Conservation (phyloP, 2,888 invertebrate species). For the Asteroscopus sphinx region DNA sequence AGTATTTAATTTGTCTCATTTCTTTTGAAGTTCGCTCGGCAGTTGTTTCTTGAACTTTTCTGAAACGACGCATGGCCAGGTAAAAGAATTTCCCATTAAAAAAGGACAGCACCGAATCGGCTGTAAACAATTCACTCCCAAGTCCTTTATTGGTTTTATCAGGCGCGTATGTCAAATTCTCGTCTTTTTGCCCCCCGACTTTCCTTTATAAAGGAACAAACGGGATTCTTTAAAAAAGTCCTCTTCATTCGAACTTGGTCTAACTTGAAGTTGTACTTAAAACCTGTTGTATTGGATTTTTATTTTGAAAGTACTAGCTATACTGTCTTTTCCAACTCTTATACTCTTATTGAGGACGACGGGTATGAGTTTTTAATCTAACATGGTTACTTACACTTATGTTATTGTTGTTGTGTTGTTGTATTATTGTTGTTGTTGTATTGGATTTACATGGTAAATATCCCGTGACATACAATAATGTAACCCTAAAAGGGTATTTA, state of each 20-base stretch:
- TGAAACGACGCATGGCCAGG: slow-evolving; percentile 70
- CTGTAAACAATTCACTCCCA: slow-evolving; percentile 78
- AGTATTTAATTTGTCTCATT: slow-evolving; percentile 80
- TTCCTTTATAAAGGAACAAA: slow-evolving; percentile 51
- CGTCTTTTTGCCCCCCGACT: slow-evolving; percentile 43
- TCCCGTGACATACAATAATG: too few relatives aligned
- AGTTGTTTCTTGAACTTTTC: slow-evolving; percentile 75
- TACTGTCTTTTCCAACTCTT: slow-evolving; percentile 29
- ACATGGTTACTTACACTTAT: too few relatives aligned
- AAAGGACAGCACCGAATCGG: slow-evolving; percentile 81
- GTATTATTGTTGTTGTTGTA: too few relatives aligned
- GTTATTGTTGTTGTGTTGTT: too few relatives aligned
- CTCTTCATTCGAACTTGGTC: slow-evolving; percentile 54
- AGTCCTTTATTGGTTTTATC: slow-evolving; percentile 83
- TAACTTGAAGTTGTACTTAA: slow-evolving; percentile 35
- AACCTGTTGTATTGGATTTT: slow-evolving; percentile 46
- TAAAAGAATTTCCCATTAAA: slow-evolving; percentile 84
- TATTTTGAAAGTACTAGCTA: slow-evolving; percentile 34
- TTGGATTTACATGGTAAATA: too few relatives aligned
- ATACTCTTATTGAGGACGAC: slow-evolving; percentile 14
- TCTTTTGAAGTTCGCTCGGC: slow-evolving; percentile 74
- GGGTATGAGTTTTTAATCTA: slow-evolving; percentile 18
- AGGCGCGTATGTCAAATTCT: slow-evolving; percentile 76
- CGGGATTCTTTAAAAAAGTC: slow-evolving; percentile 53
- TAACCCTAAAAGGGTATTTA: too few relatives aligned